These are phyloP conservation scores for Charaxes varanes DNA, from an alignment of 1,140 invertebrate genomes.

Conservation along the genomic window DNA sequence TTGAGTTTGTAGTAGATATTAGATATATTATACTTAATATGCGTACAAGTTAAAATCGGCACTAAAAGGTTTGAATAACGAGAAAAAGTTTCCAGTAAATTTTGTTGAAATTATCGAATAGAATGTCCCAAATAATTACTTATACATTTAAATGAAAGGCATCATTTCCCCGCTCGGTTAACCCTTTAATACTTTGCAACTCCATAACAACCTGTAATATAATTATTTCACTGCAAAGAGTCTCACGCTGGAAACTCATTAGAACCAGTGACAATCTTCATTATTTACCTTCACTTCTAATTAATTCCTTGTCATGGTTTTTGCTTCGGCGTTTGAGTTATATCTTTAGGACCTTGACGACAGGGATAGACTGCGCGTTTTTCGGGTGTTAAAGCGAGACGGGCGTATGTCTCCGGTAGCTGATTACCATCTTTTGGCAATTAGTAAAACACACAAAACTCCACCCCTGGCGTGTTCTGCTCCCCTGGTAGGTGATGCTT, in stretches of 20 bases:
- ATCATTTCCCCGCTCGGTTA: not conserved
- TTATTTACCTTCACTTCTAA: conserved; percentile 72
- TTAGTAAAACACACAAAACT: conserved; percentile 76
- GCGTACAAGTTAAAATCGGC: too few relatives aligned
- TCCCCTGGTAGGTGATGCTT: conserved; percentile 71
- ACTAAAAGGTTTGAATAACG: too few relatives aligned
- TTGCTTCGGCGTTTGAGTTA: conserved; percentile 68
- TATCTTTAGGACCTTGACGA: conserved; percentile 41
- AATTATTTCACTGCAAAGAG: conserved; percentile 61
- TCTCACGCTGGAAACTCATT: conserved; percentile 63
- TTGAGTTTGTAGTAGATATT: too few relatives aligned
- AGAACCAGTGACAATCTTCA: conserved; percentile 68
- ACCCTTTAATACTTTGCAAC: conserved; percentile 1
- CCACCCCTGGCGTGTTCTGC: conserved; percentile 68
- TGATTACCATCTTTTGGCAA: conserved; percentile 76
- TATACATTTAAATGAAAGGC: conserved; percentile 1
- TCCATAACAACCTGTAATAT: conserved; percentile 16
- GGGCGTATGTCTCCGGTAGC: conserved; percentile 45
- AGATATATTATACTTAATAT: too few relatives aligned
- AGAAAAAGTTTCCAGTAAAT: too few relatives aligned
- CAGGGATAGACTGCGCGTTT: conserved; percentile 28
- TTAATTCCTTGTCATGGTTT: conserved; percentile 76
- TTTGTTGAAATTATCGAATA: too few relatives aligned
- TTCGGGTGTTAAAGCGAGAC: conserved; percentile 29
- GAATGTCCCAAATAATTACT: too few relatives aligned